Percentiles rank a stretch among this genome's conserved stretches.
Conservation (phyloP, 1,140 invertebrate genomes). For the Steinernema feltiae region DNA sequence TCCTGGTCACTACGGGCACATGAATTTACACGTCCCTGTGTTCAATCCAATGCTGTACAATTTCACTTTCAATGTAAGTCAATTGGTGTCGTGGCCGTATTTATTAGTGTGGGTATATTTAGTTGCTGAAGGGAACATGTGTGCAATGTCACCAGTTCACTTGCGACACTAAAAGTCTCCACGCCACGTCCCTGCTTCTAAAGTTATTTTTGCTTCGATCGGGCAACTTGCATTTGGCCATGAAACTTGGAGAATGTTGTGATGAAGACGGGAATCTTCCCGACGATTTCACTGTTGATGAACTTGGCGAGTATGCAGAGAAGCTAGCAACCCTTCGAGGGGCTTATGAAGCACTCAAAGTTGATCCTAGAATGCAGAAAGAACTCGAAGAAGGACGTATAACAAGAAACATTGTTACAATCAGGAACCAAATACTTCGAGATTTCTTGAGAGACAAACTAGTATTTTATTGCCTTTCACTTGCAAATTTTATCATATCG, state of each 20-base stretch:
- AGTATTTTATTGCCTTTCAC: constrained; percentile 17
- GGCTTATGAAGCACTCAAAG: too few relatives aligned
- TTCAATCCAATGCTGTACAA: constrained; percentile 85
- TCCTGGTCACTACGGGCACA: constrained; percentile 88
- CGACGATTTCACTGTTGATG: too few relatives aligned
- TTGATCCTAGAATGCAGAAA: too few relatives aligned
- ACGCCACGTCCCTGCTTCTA: constrained; percentile 66
- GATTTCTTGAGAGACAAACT: constrained; percentile 27
- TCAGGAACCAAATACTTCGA: constrained; percentile 30
- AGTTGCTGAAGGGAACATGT: constrained; percentile 65
- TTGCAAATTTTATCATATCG: constrained; percentile 15
- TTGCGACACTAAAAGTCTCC: constrained; percentile 38
- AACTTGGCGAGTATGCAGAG: too few relatives aligned
- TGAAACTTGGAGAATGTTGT: constrained; percentile 55
- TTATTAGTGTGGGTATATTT: constrained; percentile 39
- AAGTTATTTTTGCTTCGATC: constrained; percentile 62
- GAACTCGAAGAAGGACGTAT: too few relatives aligned
- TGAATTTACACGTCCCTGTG: constrained; percentile 79
- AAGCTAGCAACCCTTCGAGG: too few relatives aligned
- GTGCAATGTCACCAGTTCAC: constrained; percentile 61
- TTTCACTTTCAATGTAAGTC: constrained; percentile 66
- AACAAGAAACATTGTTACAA: too few relatives aligned
- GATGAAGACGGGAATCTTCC: too few relatives aligned
- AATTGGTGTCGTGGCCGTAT: neutral
- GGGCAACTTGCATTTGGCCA: constrained; percentile 64